Percentiles rank a stretch among this genome's conserved stretches.
phyloP scores from a whole-genome alignment of 2,888 invertebrate species.

The Pollenia labialis region DNA sequence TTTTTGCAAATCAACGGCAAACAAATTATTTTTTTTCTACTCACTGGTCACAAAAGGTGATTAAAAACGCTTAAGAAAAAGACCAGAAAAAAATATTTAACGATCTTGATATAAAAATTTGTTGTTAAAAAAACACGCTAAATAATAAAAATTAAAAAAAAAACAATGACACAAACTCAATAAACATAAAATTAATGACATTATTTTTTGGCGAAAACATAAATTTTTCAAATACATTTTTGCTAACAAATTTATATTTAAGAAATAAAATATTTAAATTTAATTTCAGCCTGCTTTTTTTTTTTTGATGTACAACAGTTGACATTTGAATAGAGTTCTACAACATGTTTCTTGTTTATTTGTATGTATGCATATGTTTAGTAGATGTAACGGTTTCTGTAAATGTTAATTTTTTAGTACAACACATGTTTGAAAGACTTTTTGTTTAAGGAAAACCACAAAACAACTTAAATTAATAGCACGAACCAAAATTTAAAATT shows the following conservation, averaged over 20 bases:
- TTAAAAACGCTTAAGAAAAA: constrained; percentile 54
- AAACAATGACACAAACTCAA: constrained; percentile 20
- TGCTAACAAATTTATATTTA: not conserved
- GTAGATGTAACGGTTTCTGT: not conserved
- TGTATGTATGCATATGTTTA: not conserved
- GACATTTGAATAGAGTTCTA: constrained; percentile 43
- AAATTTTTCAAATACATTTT: constrained; percentile 1
- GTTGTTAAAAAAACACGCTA: constrained; percentile 28
- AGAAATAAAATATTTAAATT: constrained; percentile 18
- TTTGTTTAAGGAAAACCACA: not conserved
- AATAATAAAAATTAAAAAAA: constrained; percentile 26
- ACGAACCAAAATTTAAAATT: constrained; percentile 8
- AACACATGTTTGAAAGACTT: constrained; percentile 13
- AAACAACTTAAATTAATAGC: constrained; percentile 50
- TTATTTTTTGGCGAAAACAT: constrained; percentile 37
- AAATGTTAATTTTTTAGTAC: not conserved
- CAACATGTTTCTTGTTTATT: constrained; percentile 7
- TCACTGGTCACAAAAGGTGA: constrained; percentile 37
- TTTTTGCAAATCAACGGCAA: constrained; percentile 25
- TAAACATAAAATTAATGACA: constrained; percentile 55
- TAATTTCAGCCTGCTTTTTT: no score
- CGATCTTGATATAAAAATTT: constrained; percentile 50
- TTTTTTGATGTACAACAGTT: constrained; percentile 28
- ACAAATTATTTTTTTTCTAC: not conserved
- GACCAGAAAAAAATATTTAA: constrained; percentile 28